Evolutionary conservation across 2,888 invertebrate species (phyloP), one percentile per base, ranked within the genome.

Genomic region (Ctenicera cuprea): DNA sequence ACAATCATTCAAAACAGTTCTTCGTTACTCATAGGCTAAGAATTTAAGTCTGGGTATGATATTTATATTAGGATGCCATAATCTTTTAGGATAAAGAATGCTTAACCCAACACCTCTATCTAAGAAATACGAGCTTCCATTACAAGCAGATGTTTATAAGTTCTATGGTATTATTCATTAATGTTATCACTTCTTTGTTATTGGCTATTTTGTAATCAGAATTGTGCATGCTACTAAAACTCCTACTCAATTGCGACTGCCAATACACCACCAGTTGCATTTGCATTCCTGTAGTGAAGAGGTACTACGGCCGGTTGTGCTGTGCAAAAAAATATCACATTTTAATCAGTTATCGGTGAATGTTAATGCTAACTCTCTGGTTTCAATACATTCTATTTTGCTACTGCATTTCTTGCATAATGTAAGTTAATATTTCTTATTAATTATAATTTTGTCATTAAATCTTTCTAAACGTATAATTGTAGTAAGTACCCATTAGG

Each of bases 201-300:
- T 54, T 54, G 54, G 54, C 30, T 16, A 54, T 54, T 52, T 54
- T 30, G 22, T 54, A 54, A 54, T 54, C 30, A 30, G 22, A 14
- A 48, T 7, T 20, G 48, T 48, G 16, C 14, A n/a, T 8, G 30
- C 14, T 54, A 9, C 54, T 45, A 18, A 14, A 20, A 52, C 54
- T 26, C 52, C 52, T 52, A 54, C 54, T 20, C 5, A 9, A 26
- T 3, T 12, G 12, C n/a, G 16, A 8, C 12, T 5, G 26, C 30
- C 14, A 7, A 11, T 52, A 1, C 18, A n/a, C 52, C 30, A 9
- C 26, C 22, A 30, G 30, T 22, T 54, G 54, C 54, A 54, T 33
- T 54, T 54, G 54, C 54, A 54, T 54, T 11, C 12, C 33, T 54
- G 54, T 14, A 33, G 11, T 14, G 43, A 7, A 33, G 33, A 4